Evolutionary conservation across 1,140 invertebrate species (phyloP), one percentile per base, ranked within the genome.

Genomic region (Eciton burchellii): DNA sequence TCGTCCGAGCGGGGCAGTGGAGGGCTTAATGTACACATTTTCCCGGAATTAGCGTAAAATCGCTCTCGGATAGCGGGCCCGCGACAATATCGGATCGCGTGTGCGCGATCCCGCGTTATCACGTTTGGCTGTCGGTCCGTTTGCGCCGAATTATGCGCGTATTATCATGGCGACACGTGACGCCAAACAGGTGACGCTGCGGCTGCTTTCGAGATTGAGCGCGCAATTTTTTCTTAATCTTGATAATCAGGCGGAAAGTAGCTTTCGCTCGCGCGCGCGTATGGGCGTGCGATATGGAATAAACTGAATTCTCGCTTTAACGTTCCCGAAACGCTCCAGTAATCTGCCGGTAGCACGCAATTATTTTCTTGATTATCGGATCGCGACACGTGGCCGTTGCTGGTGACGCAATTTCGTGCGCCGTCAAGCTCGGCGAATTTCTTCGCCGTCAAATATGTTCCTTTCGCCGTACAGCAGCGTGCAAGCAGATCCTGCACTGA

Each of bases 1-100:
- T 92, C 88, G 89, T 89, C 88, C 84, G 73, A 71, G 29, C 47
- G 73, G 26, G 60, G 16, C 19, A 9, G 0, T 11, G 14, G 19
- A 26, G 43, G 59, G 52, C 57, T 88, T 88, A 88, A 88, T 82
- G 82, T 82, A 59, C 86, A 82, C 82, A 84, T 88, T 87, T 88
- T 60, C 82, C 59, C 49, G 59, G 66, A 66, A 84, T 87, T 88
- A 88, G 59, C 76, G 82, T 84, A 72, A 87, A 88, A 88, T 63
- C 71, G 71, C 71, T 84, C 52, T 21, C 49, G 21, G 47, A 47
- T 52, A 68, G 52, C 49, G 54, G 41, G 26, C 35, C 62, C 43
- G 14, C 5, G 9, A 62, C 56, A 68, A 77, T 66, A 45, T 21
- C 49, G 12, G 12, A n/a, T 66, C 14, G 19, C 12, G 19, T 9